Percentiles rank a stretch among this genome's conserved stretches.
Conservation (phyloP, 1,140 invertebrate genomes). For the Neocloeon triangulifer region DNA sequence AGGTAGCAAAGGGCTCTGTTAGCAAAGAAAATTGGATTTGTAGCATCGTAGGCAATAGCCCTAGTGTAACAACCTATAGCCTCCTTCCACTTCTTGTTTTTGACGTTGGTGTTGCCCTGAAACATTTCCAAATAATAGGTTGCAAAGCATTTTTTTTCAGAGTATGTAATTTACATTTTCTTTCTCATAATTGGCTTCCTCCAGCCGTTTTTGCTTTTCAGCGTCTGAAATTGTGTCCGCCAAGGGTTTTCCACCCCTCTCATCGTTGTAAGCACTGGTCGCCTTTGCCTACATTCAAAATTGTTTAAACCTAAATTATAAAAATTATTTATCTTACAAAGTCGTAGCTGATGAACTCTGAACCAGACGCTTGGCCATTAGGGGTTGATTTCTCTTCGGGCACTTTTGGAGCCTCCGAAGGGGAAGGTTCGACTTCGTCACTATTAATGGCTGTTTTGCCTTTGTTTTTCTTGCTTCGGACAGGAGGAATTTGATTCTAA, state of each 20-base stretch:
- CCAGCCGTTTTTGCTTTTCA: constrained; percentile 20
- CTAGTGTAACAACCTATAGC: constrained; percentile 59
- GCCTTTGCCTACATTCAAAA: constrained; percentile 36
- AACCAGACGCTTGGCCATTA: constrained; percentile 22
- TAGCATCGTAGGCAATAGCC: constrained; percentile 49
- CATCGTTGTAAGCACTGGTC: constrained; percentile 37
- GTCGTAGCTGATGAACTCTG: constrained; percentile 56
- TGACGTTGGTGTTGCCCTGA: constrained; percentile 67
- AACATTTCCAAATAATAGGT: constrained; percentile 11
- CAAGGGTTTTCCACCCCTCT: constrained; percentile 17
- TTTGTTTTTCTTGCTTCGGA: constrained; percentile 21
- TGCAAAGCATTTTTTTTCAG: constrained; percentile 15
- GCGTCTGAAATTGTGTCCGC: constrained; percentile 21
- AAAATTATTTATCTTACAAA: constrained; percentile 24
- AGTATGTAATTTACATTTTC: constrained; percentile 25
- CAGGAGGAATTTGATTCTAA: constrained; percentile 20
- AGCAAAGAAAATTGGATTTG: constrained; percentile 61
- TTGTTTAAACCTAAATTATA: constrained; percentile 4
- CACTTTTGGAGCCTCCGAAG: no score
- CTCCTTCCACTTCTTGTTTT: constrained; percentile 47
- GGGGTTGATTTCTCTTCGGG: constrained; percentile 10
- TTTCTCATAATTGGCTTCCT: constrained; percentile 31
- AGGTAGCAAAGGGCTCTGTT: constrained; percentile 74
- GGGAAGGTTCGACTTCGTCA: no score
- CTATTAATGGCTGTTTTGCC: constrained; percentile 15